Conservation (phyloP, 1,140 invertebrate species). For the Elysia chlorotica region DNA sequence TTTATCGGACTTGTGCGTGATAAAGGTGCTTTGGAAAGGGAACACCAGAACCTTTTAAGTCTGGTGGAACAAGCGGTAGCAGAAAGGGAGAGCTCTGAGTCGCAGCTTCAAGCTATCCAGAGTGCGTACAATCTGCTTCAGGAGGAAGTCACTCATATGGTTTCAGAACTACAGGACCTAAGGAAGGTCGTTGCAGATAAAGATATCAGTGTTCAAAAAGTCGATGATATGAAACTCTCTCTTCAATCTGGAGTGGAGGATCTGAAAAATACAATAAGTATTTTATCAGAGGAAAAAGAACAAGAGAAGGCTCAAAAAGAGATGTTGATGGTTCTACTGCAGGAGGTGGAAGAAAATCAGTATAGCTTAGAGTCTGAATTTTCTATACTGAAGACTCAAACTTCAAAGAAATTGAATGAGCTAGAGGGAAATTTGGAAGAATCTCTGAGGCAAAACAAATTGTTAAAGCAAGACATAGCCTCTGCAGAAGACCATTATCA, state of each 20-base stretch:
- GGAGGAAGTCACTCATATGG: slow-evolving; percentile 34
- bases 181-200: slow-evolving; percentile 21
- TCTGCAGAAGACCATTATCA: no score
- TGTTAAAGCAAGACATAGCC: neutral
- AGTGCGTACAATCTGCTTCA: slow-evolving; percentile 24
- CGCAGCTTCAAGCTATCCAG: slow-evolving; percentile 18
- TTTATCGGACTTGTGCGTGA: no score
- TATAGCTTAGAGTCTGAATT: slow-evolving; percentile 12
- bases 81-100: slow-evolving; percentile 23
- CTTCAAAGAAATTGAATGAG: slow-evolving; percentile 10
- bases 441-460: neutral
- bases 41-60: slow-evolving; percentile 31
- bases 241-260: slow-evolving; percentile 20
- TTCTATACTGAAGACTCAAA: neutral
- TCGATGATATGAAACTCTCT: slow-evolving; percentile 16
- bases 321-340: slow-evolving; percentile 1
- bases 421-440: slow-evolving; percentile 14
- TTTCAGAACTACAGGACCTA: slow-evolving; percentile 13
- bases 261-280: slow-evolving; percentile 5
- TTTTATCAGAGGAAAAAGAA: slow-evolving; percentile 17
- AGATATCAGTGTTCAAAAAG: slow-evolving; percentile 13
- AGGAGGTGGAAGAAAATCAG: slow-evolving; percentile 8
- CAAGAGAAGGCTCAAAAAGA: slow-evolving; percentile 19
- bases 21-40: slow-evolving; percentile 32
- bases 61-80: slow-evolving; percentile 27